Evolutionary conservation across 2,113 vertebrate species (phyloP).

Genomic region (Campylomormyrus tamandua): DNA sequence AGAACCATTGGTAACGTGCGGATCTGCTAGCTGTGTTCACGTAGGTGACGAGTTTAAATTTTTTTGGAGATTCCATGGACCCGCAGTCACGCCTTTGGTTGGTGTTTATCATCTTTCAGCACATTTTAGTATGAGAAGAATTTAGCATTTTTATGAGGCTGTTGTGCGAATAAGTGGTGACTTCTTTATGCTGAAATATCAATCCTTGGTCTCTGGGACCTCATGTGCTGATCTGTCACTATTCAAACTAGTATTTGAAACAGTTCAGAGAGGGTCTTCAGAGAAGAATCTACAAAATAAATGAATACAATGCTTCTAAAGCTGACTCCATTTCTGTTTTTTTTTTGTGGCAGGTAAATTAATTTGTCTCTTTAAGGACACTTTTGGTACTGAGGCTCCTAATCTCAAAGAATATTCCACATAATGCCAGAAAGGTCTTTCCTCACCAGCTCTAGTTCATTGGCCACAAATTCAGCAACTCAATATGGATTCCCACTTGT

Average conservation of each 20-base stretch:
- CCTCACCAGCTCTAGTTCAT: conserved; percentile 19
- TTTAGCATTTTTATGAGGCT: conserved; percentile 11
- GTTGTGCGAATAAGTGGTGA: background rate
- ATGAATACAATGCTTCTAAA: background rate
- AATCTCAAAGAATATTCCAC: background rate
- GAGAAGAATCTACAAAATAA: background rate
- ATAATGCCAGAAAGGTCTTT: conserved; percentile 12
- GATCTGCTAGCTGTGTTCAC: background rate
- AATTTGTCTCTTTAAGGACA: conserved; percentile 11
- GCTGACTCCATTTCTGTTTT: background rate
- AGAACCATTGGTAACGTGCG: background rate
- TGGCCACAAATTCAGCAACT: conserved; percentile 50
- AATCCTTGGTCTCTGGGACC: background rate
- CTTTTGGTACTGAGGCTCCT: background rate
- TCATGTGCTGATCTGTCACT: background rate
- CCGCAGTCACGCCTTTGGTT: background rate
- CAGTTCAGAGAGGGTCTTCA: background rate
- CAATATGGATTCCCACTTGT: conserved; percentile 49
- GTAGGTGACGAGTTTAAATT: background rate
- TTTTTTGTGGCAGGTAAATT: background rate
- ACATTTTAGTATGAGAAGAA: conserved; percentile 9
- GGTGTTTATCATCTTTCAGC: conserved; percentile 8
- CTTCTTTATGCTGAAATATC: background rate
- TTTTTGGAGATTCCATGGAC: background rate
- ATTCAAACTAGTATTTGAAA: background rate